Evolutionary conservation across 2,888 invertebrate species (phyloP).

Genomic region (Pediacus dermestoides): DNA sequence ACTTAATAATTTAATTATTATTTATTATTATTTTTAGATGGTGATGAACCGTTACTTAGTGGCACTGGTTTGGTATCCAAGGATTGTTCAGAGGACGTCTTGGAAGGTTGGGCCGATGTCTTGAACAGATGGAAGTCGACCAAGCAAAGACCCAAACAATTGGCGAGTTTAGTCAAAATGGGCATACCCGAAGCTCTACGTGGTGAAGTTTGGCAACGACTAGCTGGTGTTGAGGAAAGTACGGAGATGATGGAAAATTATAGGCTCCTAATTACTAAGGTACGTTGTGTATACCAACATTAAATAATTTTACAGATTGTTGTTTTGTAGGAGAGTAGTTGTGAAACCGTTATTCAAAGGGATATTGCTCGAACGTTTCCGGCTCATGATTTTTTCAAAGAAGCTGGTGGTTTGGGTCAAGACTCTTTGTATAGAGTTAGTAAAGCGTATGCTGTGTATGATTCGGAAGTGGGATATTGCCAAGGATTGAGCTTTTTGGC

Average conservation of each 20-base stretch:
- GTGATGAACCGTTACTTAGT: slow-evolving; percentile 93
- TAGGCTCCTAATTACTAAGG: slow-evolving; percentile 87
- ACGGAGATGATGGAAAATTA: slow-evolving; percentile 88
- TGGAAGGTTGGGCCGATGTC: slow-evolving; percentile 92
- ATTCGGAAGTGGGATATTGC: slow-evolving; percentile 97
- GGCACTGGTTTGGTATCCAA: slow-evolving; percentile 97
- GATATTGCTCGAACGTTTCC: slow-evolving; percentile 99
- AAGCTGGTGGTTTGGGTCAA: slow-evolving; percentile 91
- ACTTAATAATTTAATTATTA: slow-evolving; percentile 4
- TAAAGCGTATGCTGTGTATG: slow-evolving; percentile 96
- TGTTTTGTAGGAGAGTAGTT: slow-evolving; percentile 76
- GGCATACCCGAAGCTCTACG: slow-evolving; percentile 96
- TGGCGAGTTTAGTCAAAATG: slow-evolving; percentile 72
- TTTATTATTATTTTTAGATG: slow-evolving; percentile 55
- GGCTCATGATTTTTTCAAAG: slow-evolving; percentile 96
- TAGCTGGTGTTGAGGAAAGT: slow-evolving; percentile 83
- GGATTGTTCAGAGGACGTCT: slow-evolving; percentile 89
- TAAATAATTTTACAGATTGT: slow-evolving; percentile 1
- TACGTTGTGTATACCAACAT: too few species aligned
- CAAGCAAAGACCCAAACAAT: slow-evolving; percentile 76
- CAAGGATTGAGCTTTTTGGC: slow-evolving; percentile 98
- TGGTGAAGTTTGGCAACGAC: slow-evolving; percentile 96
- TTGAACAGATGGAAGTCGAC: slow-evolving; percentile 65
- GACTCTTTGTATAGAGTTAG: slow-evolving; percentile 94
- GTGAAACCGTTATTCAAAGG: slow-evolving; percentile 91